Conservation (phyloP, 2,113 vertebrate species). For the Halichoeres trimaculatus region DNA sequence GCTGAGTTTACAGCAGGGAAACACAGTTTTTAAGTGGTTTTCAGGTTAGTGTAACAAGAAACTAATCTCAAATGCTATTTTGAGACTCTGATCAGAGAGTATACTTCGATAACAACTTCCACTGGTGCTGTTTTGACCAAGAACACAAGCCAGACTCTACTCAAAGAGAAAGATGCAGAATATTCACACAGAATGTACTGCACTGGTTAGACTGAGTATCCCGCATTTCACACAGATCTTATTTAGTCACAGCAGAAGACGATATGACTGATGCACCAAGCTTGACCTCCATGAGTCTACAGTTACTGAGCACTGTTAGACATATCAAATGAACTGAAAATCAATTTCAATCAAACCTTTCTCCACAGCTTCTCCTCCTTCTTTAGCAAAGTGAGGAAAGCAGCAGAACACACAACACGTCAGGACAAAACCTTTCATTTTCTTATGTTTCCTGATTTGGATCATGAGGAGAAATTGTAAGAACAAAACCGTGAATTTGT, state of each 20-base stretch:
- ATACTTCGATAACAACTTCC: background rate
- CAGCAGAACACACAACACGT: background rate
- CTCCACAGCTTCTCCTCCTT: background rate
- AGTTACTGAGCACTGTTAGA: background rate
- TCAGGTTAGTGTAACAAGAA: background rate
- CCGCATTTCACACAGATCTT: background rate
- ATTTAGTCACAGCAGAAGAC: background rate
- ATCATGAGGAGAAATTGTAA: no score
- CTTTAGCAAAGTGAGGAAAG: background rate
- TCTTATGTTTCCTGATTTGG: no score
- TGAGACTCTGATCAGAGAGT: background rate
- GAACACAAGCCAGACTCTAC: background rate
- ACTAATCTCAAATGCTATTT: background rate
- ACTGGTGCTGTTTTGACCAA: background rate
- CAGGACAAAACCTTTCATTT: background rate
- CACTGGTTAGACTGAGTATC: background rate
- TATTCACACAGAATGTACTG: background rate
- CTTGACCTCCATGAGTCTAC: background rate
- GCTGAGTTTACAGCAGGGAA: conserved; percentile 41
- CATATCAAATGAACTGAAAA: conserved; percentile 20
- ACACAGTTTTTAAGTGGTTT: conserved; percentile 6
- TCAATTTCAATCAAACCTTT: conserved; percentile 30
- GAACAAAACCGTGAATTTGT: background rate
- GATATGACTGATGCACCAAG: no score
- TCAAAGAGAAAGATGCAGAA: background rate